These are phyloP conservation scores for Pithys albifrons DNA, from an alignment of 2,113 vertebrate genomes.

Conservation along the genomic window DNA sequence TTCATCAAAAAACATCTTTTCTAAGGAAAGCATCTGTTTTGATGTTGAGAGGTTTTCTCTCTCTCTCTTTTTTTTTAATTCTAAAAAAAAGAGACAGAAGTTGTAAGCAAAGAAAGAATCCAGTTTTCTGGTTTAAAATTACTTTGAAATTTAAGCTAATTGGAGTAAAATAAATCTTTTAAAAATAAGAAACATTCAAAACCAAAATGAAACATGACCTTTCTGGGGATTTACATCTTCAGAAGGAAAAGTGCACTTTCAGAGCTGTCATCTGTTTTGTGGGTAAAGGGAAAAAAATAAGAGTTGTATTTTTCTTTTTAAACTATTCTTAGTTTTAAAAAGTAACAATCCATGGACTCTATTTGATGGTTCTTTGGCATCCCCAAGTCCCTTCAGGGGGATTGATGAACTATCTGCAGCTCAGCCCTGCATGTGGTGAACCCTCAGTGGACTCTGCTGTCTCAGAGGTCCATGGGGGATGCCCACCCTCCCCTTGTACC, in stretches of 20 bases:
- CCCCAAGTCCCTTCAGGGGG: not conserved
- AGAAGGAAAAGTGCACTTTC: slow-evolving; percentile 9
- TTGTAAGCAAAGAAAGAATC: not conserved
- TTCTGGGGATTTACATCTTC: slow-evolving; percentile 42
- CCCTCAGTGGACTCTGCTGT: accelerated
- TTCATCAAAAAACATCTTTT: slow-evolving; percentile 19
- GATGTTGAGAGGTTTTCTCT: not conserved
- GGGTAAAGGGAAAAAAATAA: not conserved
- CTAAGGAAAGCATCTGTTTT: slow-evolving; percentile 42
- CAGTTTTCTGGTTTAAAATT: not conserved
- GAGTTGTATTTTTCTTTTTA: not conserved
- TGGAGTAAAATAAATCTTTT: slow-evolving; percentile 37
- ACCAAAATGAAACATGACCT: slow-evolving; percentile 38
- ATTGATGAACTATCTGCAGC: not conserved
- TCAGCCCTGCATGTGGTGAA: not conserved
- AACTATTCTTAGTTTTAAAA: not conserved
- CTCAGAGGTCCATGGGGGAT: accelerated
- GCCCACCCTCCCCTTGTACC: not conserved
- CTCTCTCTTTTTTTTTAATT: not conserved
- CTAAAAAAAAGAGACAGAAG: not conserved
- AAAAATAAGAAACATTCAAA: slow-evolving; percentile 53
- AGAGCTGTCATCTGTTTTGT: not conserved
- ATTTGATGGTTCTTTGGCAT: not conserved
- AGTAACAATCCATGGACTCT: not conserved
- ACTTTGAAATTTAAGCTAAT: slow-evolving; percentile 65